Base-by-base conservation (phyloP, 1,140 invertebrate genomes). In the Nasonia vitripennis region DNA sequence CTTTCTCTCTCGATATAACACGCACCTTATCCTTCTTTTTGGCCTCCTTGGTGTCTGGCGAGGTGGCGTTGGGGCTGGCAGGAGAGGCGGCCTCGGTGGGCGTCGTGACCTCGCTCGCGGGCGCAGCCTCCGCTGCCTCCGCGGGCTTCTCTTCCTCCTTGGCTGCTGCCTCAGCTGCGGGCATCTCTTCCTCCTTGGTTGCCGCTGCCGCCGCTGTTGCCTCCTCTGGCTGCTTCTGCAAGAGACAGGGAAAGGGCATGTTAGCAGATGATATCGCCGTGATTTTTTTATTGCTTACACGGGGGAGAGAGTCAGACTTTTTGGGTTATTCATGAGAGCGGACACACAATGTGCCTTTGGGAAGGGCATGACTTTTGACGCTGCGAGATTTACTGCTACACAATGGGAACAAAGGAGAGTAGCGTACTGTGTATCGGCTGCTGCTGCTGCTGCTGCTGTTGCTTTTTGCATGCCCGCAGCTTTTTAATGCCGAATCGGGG, bases 1-100 rank as follows among this genome's bases (percentile, higher is more conserved):
- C 9, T 1, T n/a, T 67, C 62, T 67, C n/a, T 45, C 41, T 45
- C 34, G 34, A 37, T 37, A 37, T 37, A 37, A n/a, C 23, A 83
- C 74, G 51, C 83, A 96, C 95, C 94, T 96, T 96, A 87, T 97
- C 96, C 91, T 97, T 96, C 93, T 97, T 86, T 88, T 95, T 95
- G 89, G 94, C 94, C 92, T 96, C 96, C 91, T 96, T 96, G 90
- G 93, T 94, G 41, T 96, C 95, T 87, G 96, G 95, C 23, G 95
- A 95, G 12, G 94, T 92, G n/a, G 94, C 93, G 70, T 48, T 84
- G 45, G 81, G 45, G 48, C 34, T 81, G 75, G 78, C 82, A 17
- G 85, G 81, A 27, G 92, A 87, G 82, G 89, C 91, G 17, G 87
- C 89, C 82, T 91, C 91, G 86, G 91, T 92, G 37, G 93, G 92